Percentiles rank a stretch among this genome's conserved stretches.
Conservation (phyloP, 2,797 vertebrate genomes). For the Crenuchus spilurus region DNA sequence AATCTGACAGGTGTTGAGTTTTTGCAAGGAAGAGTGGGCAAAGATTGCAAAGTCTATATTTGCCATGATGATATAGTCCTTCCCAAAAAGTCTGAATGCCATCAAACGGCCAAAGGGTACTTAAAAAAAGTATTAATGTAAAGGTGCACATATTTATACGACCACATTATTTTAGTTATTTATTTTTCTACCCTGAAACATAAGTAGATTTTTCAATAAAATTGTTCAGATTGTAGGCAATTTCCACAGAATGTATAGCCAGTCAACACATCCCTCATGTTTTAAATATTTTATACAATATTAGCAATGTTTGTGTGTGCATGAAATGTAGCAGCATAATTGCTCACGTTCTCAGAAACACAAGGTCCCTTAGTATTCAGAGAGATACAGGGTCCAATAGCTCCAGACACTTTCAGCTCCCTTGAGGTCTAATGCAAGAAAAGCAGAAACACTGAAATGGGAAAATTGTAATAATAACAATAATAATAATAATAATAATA, state of each 20-base stretch:
- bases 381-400: slow-evolving; percentile 92
- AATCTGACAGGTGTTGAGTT: too few species aligned
- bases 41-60: too few species aligned
- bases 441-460: slow-evolving; percentile 1
- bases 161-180: too few species aligned
- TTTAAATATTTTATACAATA: not conserved
- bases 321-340: not conserved
- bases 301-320: not conserved
- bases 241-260: not conserved
- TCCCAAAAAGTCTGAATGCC: too few species aligned
- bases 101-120: too few species aligned
- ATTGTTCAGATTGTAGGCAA: too few species aligned
- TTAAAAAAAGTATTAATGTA: too few species aligned
- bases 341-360: slow-evolving; percentile 94
- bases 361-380: slow-evolving; percentile 87
- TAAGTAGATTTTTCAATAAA: too few species aligned
- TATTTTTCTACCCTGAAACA: too few species aligned
- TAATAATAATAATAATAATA: not conserved
- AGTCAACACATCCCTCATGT: not conserved
- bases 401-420: slow-evolving; percentile 92
- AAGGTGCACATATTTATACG: too few species aligned
- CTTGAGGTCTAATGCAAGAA: slow-evolving; percentile 84
- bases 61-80: too few species aligned
- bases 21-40: too few species aligned
- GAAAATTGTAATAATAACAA: not conserved